phyloP scores from a whole-genome alignment of 2,888 invertebrate species.

The Drosophila maculinotata region DNA sequence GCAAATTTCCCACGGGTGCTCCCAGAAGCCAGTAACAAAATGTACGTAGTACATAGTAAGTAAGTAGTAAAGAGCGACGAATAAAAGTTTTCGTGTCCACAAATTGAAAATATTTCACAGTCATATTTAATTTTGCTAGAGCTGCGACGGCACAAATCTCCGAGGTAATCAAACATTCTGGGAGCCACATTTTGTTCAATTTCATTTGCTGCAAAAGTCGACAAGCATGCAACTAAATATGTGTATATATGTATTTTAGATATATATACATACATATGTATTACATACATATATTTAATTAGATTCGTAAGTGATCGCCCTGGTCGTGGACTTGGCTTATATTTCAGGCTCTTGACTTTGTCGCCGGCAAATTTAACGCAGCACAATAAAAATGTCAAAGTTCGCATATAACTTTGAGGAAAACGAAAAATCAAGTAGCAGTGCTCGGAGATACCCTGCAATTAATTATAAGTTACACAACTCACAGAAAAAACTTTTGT shows the following conservation, averaged over 20 bases:
- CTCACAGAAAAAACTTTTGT: too few species aligned
- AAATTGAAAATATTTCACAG: conserved; percentile 80
- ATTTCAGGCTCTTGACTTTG: conserved; percentile 64
- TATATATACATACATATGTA: conserved; percentile 2
- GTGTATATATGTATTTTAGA: not conserved
- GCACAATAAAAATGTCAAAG: conserved; percentile 65
- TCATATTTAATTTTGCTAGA: conserved; percentile 75
- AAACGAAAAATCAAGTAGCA: conserved; percentile 1
- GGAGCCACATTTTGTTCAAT: conserved; percentile 38
- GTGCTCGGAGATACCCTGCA: not conserved
- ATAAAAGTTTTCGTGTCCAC: conserved; percentile 73
- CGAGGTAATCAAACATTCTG: conserved; percentile 71
- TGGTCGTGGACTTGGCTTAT: conserved; percentile 39
- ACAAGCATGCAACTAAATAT: not conserved
- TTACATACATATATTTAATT: conserved; percentile 55
- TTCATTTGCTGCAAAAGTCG: conserved; percentile 34
- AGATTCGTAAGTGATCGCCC: conserved; percentile 57
- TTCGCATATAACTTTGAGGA: conserved; percentile 16
- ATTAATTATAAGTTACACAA: not conserved
- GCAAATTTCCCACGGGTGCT: conserved; percentile 74
- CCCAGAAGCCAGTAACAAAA: conserved; percentile 50
- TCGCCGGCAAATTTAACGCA: conserved; percentile 48
- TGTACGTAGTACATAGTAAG: conserved; percentile 14
- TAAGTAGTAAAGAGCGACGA: conserved; percentile 2
- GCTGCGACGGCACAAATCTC: conserved; percentile 55